Conservation (phyloP, 2,113 vertebrate species). For the Microcebus griseorufus region DNA sequence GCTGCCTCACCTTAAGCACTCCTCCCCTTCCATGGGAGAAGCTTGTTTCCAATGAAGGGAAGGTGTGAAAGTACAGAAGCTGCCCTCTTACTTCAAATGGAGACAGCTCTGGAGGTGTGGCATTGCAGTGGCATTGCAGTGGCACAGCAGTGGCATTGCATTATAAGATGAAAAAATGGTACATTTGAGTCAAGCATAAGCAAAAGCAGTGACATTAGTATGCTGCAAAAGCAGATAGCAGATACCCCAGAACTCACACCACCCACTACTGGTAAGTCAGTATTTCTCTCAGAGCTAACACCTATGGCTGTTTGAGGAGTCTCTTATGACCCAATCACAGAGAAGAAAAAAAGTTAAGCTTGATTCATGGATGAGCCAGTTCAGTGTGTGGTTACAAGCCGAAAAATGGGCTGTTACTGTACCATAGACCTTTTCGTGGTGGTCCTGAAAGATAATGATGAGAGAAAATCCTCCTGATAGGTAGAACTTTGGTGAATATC, state of each 20-base stretch:
- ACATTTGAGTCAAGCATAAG: not conserved
- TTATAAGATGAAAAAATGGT: not conserved
- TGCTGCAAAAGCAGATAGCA: not conserved
- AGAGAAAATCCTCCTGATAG: not conserved
- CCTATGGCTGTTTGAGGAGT: not conserved
- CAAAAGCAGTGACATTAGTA: not conserved
- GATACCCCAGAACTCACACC: not conserved
- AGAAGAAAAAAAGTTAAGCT: not conserved
- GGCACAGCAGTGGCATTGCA: not conserved
- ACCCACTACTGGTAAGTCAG: not conserved
- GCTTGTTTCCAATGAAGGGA: not conserved
- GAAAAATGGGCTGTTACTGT: not conserved
- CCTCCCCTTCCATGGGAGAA: not conserved
- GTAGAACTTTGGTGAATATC: not conserved
- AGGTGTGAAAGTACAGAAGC: not conserved
- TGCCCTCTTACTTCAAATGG: not conserved
- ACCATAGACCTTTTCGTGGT: not conserved
- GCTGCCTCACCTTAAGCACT: not conserved
- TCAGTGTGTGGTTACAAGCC: not conserved
- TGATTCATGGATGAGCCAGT: not conserved
- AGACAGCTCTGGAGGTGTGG: not conserved
- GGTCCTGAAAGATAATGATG: not conserved
- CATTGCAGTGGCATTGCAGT: not conserved
- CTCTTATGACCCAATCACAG: not conserved
- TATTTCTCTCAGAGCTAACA: not conserved